Evolutionary conservation across 2,113 vertebrate genomes (phyloP), one percentile per base, ranked within the genome.

Genomic region (Brachyhypopomus gauderio): DNA sequence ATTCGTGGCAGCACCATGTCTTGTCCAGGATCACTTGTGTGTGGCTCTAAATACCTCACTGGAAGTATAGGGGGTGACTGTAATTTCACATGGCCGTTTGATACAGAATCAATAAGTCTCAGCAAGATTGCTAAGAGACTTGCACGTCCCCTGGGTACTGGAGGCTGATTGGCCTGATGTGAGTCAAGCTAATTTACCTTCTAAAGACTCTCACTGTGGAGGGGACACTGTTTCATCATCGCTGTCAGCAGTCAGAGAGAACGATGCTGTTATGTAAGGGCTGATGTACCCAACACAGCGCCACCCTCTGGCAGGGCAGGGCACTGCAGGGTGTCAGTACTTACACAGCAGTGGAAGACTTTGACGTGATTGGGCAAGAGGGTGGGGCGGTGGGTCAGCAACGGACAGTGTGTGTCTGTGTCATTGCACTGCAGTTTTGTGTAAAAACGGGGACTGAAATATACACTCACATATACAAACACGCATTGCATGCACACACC

Each of bases 261-360:
- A 27, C 64, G 82, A 64, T 75, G 71, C 56, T 55, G 55, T 81
- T 74, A 78, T 27, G 48, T 75, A 78, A 85, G 55, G 56, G 52
- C 22, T 69, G 81, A 73, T 62, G 55, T 56, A n/a, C 23, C 34
- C 22, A 17, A 12, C 52, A 5, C 80, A 82, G 38, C 75, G 58
- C 36, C 5, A 25, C 34, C 64, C 48, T 81, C 63, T 75, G 56
- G 72, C 58, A 76, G 56, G 58, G 58, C 60, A 66, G 41, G 41
- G 41, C 41, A 41, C 3, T 27, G 72, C 56, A 75, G 55, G 56
- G 58, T 48, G 58, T n/a, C 25, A 62, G 64, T 48, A 27, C 72
- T 56, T 25, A 72, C 30, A 48, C 30, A 79, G 66, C 7, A 64
- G 23, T 22, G 59, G 20, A 76, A 63, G 30, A 38, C 75, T 59